A percentile compares a stretch with the other conserved stretches of the same genome.
phyloP scores from a whole-genome alignment of 2,888 invertebrate genomes.

The Drosophila robusta region DNA sequence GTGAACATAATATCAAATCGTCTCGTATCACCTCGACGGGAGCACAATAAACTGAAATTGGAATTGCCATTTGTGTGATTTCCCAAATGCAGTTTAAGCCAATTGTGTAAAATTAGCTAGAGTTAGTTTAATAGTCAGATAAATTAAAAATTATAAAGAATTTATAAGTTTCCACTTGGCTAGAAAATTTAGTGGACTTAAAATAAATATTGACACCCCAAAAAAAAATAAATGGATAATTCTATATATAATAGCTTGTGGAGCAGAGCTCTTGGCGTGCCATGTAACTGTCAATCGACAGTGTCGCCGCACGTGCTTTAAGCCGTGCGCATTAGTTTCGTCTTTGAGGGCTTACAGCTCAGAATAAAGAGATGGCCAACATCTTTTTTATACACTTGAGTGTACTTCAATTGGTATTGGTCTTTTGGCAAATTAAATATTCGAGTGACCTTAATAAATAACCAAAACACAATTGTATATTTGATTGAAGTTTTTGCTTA shows the following conservation, averaged over 20 bases:
- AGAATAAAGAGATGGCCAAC: background rate
- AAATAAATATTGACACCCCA: background rate
- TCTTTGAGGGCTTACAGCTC: constrained; percentile 20
- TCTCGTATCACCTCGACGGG: background rate
- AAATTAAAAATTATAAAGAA: constrained; percentile 14
- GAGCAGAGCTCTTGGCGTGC: constrained; percentile 1
- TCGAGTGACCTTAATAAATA: background rate
- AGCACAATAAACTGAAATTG: constrained; percentile 9
- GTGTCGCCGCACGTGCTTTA: constrained; percentile 17
- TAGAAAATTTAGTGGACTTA: constrained; percentile 4
- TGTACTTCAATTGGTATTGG: background rate
- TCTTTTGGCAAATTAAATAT: background rate
- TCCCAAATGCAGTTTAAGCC: background rate
- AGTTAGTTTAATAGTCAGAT: constrained; percentile 38
- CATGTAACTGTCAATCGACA: constrained; percentile 54
- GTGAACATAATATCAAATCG: background rate
- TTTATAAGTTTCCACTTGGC: constrained; percentile 9
- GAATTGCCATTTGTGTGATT: constrained; percentile 2
- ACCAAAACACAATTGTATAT: background rate
- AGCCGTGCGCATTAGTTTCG: constrained; percentile 31
- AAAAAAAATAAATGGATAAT: background rate
- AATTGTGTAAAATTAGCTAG: constrained; percentile 1
- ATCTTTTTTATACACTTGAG: background rate
- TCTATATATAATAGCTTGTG: background rate
- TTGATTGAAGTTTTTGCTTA: too few species aligned